phyloP scores from a whole-genome alignment of 2,113 vertebrate genomes.

The Cichladusa arquata region DNA sequence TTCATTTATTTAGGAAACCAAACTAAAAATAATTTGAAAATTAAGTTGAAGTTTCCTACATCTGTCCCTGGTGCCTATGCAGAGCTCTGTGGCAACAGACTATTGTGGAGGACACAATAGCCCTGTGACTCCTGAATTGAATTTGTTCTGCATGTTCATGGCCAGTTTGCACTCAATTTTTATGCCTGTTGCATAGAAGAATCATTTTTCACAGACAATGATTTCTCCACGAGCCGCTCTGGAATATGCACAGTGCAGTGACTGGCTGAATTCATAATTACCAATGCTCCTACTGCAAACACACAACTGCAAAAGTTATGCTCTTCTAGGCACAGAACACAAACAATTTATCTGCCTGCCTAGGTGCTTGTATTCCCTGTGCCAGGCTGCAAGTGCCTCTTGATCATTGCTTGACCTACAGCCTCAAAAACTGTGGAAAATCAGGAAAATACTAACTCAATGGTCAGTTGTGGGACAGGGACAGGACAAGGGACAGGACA shows the following conservation, averaged over 20 bases:
- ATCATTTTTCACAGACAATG: slow-evolving; percentile 49
- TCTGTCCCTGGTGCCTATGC: neutral
- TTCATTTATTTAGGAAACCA: neutral
- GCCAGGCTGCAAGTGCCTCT: neutral
- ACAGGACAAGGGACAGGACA: neutral
- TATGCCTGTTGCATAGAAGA: slow-evolving; percentile 34
- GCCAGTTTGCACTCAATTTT: slow-evolving; percentile 44
- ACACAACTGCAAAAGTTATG: slow-evolving; percentile 41
- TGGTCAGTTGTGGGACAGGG: neutral
- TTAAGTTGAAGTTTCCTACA: neutral
- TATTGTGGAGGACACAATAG: neutral
- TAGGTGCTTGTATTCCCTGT: neutral
- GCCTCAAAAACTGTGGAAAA: neutral
- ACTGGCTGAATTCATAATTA: slow-evolving; percentile 55
- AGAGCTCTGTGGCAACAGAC: neutral
- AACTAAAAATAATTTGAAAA: slow-evolving; percentile 5
- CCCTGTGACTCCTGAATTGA: neutral
- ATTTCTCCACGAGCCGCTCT: slow-evolving; percentile 39
- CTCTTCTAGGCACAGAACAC: slow-evolving; percentile 29
- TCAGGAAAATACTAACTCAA: neutral
- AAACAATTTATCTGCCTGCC: slow-evolving; percentile 23
- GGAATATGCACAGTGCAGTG: slow-evolving; percentile 1
- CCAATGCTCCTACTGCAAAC: slow-evolving; percentile 5
- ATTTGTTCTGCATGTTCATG: slow-evolving; percentile 55
- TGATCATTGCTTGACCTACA: neutral